Evolutionary conservation across 2,797 vertebrate species (phyloP), one percentile per base, ranked within the genome.

Genomic region (Karalla daura): DNA sequence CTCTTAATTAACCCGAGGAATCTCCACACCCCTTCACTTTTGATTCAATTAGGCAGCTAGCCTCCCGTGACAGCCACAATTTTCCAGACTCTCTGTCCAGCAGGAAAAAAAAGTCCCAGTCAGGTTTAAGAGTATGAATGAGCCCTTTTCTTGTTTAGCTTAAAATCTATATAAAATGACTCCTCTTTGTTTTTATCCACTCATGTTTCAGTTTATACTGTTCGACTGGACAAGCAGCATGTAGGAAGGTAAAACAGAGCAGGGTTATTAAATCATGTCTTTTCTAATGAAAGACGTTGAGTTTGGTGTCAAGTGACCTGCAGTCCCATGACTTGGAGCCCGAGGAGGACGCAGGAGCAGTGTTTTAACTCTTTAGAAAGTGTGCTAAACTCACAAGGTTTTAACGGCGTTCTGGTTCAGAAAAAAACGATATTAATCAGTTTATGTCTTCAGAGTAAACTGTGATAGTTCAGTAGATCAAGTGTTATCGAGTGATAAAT

Each of bases 231-330:
- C 18, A 13, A 1, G 23, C 32, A 20, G 17, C 4, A 9, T 44
- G 54, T 5, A 24, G 21, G 13, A 11, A 30, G 37, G n/a, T 55
- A 10, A 50, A 74, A 50, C 21, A 33, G 59, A 12, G 14, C 33
- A 56, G 53, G 45, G 70, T 86, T 70, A 83, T 89, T 76, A 45
- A 72, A 85, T 90, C 56, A 69, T 23, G 36, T 33, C 37, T 61
- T 33, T 78, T 44, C 40, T 91, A 90, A 90, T 88, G 81, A 80
- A 66, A 66, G 79, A 81, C 87, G 46, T 85, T 69, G 56, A 52
- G 90, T 80, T 60, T 45, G 71, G 63, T 46, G 75, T 91, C 88
- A 86, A 70, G 74, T 87, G 89, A 91, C 76, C 70, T 70, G 62
- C 60, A 46, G 86, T 85, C 90, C 53, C 83, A 84, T 91, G 89